A percentile compares a stretch with the other conserved stretches of the same genome.
Evolutionary conservation across 2,113 vertebrate genomes (phyloP).

Genomic region (Cinclus mexicanus): DNA sequence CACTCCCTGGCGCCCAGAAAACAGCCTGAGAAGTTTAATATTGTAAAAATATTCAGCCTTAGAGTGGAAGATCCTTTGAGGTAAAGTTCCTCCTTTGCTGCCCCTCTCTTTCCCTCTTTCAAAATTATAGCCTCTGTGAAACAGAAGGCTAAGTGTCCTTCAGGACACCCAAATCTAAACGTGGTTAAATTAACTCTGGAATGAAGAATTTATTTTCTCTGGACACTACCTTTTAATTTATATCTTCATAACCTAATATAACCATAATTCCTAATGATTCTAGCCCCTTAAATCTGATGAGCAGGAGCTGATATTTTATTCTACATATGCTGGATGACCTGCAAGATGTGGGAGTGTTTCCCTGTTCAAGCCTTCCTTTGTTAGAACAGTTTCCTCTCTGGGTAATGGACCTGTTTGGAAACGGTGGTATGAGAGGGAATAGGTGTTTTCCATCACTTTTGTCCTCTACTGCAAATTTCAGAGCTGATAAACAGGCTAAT

Average conservation of each 20-base stretch:
- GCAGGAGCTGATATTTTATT: background rate
- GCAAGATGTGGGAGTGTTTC: background rate
- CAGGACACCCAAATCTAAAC: background rate
- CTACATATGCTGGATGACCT: background rate
- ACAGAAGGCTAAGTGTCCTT: background rate
- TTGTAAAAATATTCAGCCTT: background rate
- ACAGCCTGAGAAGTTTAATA: background rate
- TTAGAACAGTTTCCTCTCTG: background rate
- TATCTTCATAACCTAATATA: background rate
- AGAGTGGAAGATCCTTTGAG: background rate
- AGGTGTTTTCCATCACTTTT: background rate
- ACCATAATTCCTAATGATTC: background rate
- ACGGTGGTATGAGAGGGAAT: accelerated
- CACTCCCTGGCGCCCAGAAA: background rate
- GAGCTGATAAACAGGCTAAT: background rate
- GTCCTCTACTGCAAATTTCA: background rate
- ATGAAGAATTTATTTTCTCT: background rate
- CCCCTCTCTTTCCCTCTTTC: background rate
- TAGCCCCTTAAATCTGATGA: background rate
- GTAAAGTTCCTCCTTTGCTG: background rate
- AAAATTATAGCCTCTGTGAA: background rate
- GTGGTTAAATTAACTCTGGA: background rate
- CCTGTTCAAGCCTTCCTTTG: background rate
- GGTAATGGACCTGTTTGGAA: background rate
- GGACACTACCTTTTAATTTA: background rate